phyloP scores from a whole-genome alignment of 2,113 vertebrate genomes.

The Elephantulus edwardii region DNA sequence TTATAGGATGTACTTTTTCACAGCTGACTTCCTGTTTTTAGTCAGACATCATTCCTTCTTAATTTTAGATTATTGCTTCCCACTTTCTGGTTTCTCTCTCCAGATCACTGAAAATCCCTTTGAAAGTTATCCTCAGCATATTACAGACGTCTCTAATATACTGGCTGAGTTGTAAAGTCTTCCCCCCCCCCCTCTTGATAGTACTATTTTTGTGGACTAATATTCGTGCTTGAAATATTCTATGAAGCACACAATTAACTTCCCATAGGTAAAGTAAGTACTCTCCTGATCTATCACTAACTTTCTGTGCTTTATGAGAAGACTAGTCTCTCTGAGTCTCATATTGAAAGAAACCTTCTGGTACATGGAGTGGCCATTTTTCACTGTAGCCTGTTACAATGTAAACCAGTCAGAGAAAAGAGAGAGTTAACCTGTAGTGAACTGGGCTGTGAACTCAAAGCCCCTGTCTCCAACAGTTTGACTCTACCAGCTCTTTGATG shows the following conservation, averaged over 20 bases:
- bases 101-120: neutral
- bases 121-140: neutral
- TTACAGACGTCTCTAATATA: neutral
- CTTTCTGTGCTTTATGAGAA: neutral
- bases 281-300: neutral
- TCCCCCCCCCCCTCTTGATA: neutral
- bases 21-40: neutral
- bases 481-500: too few species aligned
- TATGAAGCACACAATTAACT: constrained; percentile 4
- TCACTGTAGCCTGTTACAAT: neutral
- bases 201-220: neutral
- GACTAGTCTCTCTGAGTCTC: neutral
- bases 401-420: neutral
- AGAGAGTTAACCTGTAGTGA: too few species aligned
- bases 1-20: neutral
- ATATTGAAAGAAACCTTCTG: neutral
- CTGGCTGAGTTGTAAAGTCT: neutral
- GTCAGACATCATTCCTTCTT: neutral
- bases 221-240: neutral
- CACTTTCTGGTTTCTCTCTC: neutral
- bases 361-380: neutral
- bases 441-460: too few species aligned
- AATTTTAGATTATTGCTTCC: neutral
- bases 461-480: too few species aligned
- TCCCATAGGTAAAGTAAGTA: neutral